Conservation (phyloP, 2,113 vertebrate genomes). For the Nettapus auritus region DNA sequence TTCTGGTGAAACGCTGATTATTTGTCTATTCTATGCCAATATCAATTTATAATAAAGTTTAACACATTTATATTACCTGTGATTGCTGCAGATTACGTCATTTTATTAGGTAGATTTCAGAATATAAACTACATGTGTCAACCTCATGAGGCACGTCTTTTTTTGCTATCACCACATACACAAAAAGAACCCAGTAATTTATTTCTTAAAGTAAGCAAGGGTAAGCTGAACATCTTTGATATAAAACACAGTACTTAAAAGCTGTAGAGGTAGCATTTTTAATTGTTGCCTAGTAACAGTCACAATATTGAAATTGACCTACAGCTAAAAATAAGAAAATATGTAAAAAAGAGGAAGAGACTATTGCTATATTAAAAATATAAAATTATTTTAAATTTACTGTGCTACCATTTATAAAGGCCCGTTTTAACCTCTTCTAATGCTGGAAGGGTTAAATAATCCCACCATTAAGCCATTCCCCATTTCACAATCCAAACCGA, state of each 20-base stretch:
- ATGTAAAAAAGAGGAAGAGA: not conserved
- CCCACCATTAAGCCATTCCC: not conserved
- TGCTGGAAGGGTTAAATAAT: constrained; percentile 23
- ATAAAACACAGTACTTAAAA: constrained; percentile 58
- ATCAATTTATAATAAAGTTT: not conserved
- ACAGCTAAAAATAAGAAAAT: constrained; percentile 46
- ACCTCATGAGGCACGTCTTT: not conserved
- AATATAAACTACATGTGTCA: not conserved
- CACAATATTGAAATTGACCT: constrained; percentile 35
- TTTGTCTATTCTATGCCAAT: not conserved
- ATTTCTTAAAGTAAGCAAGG: not conserved
- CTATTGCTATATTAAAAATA: constrained; percentile 16
- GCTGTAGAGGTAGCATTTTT: constrained; percentile 52
- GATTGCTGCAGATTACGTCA: not conserved
- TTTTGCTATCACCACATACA: not conserved
- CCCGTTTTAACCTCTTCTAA: constrained; percentile 14
- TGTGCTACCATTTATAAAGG: not conserved
- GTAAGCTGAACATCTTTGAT: not conserved
- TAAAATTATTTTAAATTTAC: constrained; percentile 5
- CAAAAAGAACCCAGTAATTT: not conserved
- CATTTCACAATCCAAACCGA: constrained; percentile 15
- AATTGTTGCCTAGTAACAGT: constrained; percentile 78
- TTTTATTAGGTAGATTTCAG: not conserved
- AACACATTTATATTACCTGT: not conserved
- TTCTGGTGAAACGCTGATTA: not conserved